A percentile compares a stretch with the other conserved stretches of the same genome.
phyloP scores from a whole-genome alignment of 2,113 vertebrate genomes.

The Sporophila hypoxantha region DNA sequence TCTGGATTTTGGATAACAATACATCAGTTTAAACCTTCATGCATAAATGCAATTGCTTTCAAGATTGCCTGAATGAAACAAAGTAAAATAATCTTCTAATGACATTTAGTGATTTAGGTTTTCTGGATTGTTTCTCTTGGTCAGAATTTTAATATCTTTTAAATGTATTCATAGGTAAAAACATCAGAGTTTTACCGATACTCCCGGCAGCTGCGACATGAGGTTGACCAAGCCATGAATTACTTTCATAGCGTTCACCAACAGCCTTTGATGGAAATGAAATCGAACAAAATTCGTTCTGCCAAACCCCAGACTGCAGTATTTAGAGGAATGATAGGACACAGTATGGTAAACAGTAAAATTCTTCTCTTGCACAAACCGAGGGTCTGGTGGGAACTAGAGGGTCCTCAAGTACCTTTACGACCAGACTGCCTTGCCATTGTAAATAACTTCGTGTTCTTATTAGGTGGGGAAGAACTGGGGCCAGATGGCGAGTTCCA shows the following conservation, averaged over 20 bases:
- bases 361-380: slow-evolving; percentile 95
- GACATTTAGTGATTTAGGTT: slow-evolving; percentile 28
- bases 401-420: slow-evolving; percentile 94
- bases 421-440: slow-evolving; percentile 95
- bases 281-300: slow-evolving; percentile 92
- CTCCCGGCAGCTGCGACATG: slow-evolving; percentile 90
- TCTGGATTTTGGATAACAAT: slow-evolving; percentile 1
- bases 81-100: slow-evolving; percentile 7
- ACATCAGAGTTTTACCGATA: slow-evolving; percentile 98
- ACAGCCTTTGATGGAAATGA: slow-evolving; percentile 91
- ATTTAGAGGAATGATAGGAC: slow-evolving; percentile 97
- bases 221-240: slow-evolving; percentile 92
- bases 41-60: background rate
- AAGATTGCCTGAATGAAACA: background rate
- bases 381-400: slow-evolving; percentile 97
- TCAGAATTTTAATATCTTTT: slow-evolving; percentile 64
- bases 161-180: slow-evolving; percentile 87
- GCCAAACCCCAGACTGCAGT: slow-evolving; percentile 94
- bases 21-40: background rate
- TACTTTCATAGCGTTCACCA: slow-evolving; percentile 95
- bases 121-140: slow-evolving; percentile 42
- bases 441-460: slow-evolving; percentile 95
- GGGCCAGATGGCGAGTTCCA: slow-evolving; percentile 97
- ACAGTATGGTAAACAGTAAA: slow-evolving; percentile 99
- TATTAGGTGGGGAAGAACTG: slow-evolving; percentile 94